Percentiles rank a stretch among this genome's conserved stretches.
These are phyloP conservation scores for Muntiacus muntjak DNA, from an alignment of 2,113 vertebrate species.

Conservation along the genomic window DNA sequence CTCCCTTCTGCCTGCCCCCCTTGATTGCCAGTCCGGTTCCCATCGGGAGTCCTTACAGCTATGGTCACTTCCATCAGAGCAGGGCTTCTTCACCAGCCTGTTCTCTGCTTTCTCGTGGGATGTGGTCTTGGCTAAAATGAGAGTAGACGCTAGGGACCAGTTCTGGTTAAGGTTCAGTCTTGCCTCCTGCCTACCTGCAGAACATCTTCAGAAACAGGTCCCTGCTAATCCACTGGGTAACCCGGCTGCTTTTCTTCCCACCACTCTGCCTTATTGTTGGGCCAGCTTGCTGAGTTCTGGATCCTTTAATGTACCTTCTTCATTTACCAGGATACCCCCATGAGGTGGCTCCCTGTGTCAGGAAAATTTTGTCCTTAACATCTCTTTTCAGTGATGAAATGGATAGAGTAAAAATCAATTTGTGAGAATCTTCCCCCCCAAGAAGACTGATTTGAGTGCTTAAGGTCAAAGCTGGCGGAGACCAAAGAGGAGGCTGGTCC, in stretches of 20 bases:
- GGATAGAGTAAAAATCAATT: not conserved
- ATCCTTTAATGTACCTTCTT: not conserved
- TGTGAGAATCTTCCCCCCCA: not conserved
- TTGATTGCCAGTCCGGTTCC: not conserved
- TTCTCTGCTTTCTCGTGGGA: too few relatives aligned
- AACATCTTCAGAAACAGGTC: not conserved
- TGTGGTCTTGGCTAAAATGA: not conserved
- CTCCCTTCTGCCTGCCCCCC: not conserved
- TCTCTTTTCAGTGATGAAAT: not conserved
- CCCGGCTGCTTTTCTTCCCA: not conserved
- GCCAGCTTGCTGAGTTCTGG: not conserved
- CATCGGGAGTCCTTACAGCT: too few relatives aligned
- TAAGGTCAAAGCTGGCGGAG: not conserved
- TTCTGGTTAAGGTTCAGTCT: not conserved
- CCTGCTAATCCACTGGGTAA: not conserved
- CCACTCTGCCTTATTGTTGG: not conserved
- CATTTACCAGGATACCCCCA: not conserved
- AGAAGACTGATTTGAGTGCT: not conserved
- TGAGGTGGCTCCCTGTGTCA: not conserved
- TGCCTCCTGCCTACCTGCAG: not conserved
- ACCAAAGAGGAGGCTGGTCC: not conserved
- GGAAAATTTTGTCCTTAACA: not conserved
- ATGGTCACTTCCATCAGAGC: rapidly evolving
- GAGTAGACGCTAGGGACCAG: not conserved
- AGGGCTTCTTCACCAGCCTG: not conserved